Conservation (phyloP, 2,113 vertebrate genomes). For the Macaca nemestrina region DNA sequence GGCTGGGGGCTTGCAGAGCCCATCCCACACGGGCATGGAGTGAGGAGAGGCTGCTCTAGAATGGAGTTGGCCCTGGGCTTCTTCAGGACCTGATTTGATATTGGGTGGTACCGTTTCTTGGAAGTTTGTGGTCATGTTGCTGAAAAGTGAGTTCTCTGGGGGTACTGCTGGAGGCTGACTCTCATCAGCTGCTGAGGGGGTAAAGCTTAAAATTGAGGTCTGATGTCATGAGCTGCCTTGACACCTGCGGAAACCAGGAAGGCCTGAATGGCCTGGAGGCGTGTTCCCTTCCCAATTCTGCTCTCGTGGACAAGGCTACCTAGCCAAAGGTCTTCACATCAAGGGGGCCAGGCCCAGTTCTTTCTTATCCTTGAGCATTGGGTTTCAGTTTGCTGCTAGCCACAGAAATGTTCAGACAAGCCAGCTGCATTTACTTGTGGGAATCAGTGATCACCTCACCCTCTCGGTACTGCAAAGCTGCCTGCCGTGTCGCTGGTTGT, state of each 20-base stretch:
- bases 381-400: neutral
- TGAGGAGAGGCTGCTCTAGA: neutral
- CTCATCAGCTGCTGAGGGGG: neutral
- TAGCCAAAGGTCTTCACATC: neutral
- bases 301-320: neutral
- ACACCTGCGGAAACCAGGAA: neutral
- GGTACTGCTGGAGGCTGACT: neutral
- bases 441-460: neutral
- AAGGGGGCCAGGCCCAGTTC: rapidly evolving
- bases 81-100: neutral
- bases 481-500: no score
- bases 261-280: neutral
- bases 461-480: neutral
- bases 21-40: neutral
- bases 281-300: neutral
- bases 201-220: neutral
- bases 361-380: rapidly evolving
- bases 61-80: neutral
- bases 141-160: neutral
- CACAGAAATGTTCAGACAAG: neutral
- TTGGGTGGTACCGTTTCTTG: neutral
- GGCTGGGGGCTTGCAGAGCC: constrained; percentile 49
- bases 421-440: neutral
- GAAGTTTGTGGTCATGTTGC: neutral
- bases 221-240: neutral